phyloP scores from a whole-genome alignment of 2,797 vertebrate species.

The Gastrophryne carolinensis region DNA sequence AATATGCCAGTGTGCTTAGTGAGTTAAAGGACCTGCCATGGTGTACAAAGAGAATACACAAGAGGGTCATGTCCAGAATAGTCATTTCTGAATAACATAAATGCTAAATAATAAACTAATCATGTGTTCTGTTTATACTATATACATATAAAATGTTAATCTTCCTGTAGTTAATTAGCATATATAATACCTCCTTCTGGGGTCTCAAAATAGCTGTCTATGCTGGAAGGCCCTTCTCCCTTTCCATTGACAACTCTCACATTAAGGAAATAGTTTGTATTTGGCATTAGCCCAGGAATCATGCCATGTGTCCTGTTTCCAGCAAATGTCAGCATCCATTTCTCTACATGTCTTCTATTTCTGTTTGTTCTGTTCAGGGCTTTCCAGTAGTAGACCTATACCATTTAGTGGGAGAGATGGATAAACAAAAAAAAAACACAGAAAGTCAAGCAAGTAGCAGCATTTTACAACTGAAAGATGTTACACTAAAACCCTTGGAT shows the following conservation, averaged over 20 bases:
- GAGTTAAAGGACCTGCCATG: too few relatives aligned
- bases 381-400: conserved; percentile 91
- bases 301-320: conserved; percentile 85
- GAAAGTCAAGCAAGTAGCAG: neutral
- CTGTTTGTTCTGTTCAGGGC: conserved; percentile 77
- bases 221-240: conserved; percentile 88
- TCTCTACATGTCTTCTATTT: conserved; percentile 79
- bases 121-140: too few relatives aligned
- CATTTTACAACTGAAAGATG: neutral
- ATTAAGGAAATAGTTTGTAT: conserved; percentile 82
- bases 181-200: conserved; percentile 91
- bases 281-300: conserved; percentile 85
- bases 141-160: too few relatives aligned
- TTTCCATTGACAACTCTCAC: conserved; percentile 86
- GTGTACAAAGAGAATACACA: too few relatives aligned
- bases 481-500: too few relatives aligned
- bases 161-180: neutral
- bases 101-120: too few relatives aligned
- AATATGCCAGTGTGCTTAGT: too few relatives aligned
- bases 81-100: too few relatives aligned
- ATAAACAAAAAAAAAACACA: neutral
- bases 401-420: neutral
- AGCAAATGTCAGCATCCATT: conserved; percentile 83
- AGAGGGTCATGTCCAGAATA: too few relatives aligned
- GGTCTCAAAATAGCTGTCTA: conserved; percentile 77